These are phyloP conservation scores for Agrochola macilenta DNA, from an alignment of 2,888 invertebrate genomes.

Conservation along the genomic window DNA sequence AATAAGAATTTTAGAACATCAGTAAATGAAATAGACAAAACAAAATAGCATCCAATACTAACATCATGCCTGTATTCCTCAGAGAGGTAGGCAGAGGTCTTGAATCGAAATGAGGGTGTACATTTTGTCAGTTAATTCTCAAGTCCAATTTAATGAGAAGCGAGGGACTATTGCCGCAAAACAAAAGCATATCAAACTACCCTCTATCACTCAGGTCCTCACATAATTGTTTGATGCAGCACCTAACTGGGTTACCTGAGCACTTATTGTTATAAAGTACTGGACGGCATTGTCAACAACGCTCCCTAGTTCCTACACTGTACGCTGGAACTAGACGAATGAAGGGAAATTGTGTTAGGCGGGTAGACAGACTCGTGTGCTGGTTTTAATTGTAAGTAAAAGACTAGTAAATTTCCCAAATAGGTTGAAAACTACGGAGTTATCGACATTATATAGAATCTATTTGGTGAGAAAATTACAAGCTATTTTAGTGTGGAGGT, in stretches of 20 bases:
- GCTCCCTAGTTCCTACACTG: slow-evolving; percentile 4
- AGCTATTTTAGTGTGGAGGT: too few species aligned
- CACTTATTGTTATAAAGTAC: slow-evolving; percentile 39
- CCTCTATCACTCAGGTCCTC: not conserved
- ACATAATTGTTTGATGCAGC: slow-evolving; percentile 17
- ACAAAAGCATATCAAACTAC: not conserved
- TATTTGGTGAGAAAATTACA: too few species aligned
- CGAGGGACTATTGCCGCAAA: not conserved
- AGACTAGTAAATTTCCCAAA: too few species aligned
- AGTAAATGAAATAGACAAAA: not conserved
- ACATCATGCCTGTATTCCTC: too few species aligned
- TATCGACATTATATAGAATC: too few species aligned
- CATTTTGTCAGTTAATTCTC: not conserved
- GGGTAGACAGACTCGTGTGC: not conserved
- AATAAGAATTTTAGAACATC: not conserved
- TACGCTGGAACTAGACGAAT: slow-evolving; percentile 15
- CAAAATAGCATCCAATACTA: not conserved
- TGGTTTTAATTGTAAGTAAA: slow-evolving; percentile 1
- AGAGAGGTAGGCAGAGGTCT: not conserved
- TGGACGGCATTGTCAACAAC: slow-evolving; percentile 33
- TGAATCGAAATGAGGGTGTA: too few species aligned
- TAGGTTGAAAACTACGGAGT: too few species aligned
- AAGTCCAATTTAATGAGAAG: not conserved
- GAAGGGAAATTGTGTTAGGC: slow-evolving; percentile 42
- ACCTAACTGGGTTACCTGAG: slow-evolving; percentile 33